Evolutionary conservation across 2,113 vertebrate genomes (phyloP).

Genomic region (Tetrax tetrax): DNA sequence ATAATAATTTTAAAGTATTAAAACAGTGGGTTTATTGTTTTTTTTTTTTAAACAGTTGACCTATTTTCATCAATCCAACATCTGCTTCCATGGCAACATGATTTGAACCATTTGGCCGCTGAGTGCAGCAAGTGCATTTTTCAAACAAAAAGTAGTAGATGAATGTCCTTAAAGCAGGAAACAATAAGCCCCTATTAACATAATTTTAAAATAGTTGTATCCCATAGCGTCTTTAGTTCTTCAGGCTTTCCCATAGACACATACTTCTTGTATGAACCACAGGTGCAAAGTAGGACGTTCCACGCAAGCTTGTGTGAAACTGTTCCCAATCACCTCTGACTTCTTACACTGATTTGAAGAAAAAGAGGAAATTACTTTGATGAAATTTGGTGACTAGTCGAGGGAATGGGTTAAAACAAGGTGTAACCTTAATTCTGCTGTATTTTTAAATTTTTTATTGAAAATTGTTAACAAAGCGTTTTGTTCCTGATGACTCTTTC

Average conservation of each 20-base stretch:
- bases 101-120: background rate
- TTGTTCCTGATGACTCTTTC: background rate
- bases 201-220: background rate
- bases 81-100: constrained; percentile 56
- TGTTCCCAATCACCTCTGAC: background rate
- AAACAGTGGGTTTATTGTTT: background rate
- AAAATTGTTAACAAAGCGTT: background rate
- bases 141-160: constrained; percentile 3
- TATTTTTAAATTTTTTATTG: background rate
- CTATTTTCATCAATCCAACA: constrained; percentile 50
- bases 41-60: constrained; percentile 27
- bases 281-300: background rate
- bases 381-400: background rate
- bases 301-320: background rate
- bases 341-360: background rate
- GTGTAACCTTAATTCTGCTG: background rate
- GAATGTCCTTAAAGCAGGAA: background rate
- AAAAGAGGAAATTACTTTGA: background rate
- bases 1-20: background rate
- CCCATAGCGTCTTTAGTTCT: background rate
- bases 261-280: background rate
- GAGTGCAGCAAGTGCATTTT: background rate
- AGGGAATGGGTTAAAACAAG: background rate
- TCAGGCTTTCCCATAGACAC: background rate
- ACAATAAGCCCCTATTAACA: background rate